Evolutionary conservation across 30 jellyfish, hydroid and myxozoan genomes (phyloP), one percentile per base, ranked within the genome.

Genomic region (Turritopsis dohrnii): DNA sequence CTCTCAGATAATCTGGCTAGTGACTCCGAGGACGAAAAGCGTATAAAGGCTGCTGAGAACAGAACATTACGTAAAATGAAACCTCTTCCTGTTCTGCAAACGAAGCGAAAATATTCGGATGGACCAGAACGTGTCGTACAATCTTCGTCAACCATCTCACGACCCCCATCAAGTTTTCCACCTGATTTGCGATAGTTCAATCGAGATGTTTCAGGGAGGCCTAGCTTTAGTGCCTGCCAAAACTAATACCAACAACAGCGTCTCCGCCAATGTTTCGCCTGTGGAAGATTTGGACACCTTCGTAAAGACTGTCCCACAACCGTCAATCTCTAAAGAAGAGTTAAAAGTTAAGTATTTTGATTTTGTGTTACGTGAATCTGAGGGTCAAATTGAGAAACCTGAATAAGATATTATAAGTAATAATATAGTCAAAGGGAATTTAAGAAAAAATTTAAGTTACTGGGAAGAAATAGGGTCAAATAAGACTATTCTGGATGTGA

Each of bases 1-100:
- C 31, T n/a, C 16, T 69, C 77, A 69, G 77, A 69, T 69, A 69
- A 27, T 69, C 28, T 69, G 60, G 60, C 60, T 41, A 41, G 60
- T 69, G 23, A 69, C 30, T 69, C 77, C 8, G 22, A 23, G 30
- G 77, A 69, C 77, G 77, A 69, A 21, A 69, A 69, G 19, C 28
- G 30, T 9, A 69, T 69, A 23, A 69, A 27, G 19, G 77, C 77
- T n/a, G 77, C 77, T 69, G 77, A 69, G 22, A 69, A 19, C 31
- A 69, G 77, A 69, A 21, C 77, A 21, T 1, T 69, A 27, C 30
- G 31, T 7, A 69, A 69, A 69, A 41, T 41, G 60, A 41, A 41
- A 41, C 13, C 60, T 41, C 13, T 41, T 41, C 60, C 60, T 41
- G 60, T 41, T 41, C 60, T 41, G 5, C 60, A 41, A 41, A 41